Base-by-base conservation (phyloP, 1,140 invertebrate genomes). In the Adoxophyes honmai region DNA sequence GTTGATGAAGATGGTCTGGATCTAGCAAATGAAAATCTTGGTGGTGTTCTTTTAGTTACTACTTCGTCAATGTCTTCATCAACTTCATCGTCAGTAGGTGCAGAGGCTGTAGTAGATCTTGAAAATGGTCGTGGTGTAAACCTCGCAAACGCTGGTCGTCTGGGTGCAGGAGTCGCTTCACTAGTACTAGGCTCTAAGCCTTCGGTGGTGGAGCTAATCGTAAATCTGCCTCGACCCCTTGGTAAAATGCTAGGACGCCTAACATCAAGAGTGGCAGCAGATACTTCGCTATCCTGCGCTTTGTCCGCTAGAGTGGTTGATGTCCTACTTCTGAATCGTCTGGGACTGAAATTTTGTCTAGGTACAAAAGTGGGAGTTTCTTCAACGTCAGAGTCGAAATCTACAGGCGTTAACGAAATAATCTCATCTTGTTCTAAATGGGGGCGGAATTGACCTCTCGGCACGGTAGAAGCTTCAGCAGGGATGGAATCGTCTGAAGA, bases 61-160 rank as follows among this genome's bases (percentile, higher is more conserved):
- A 64, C 55, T 70, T 48, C 38, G 14, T 52, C 33, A 28, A 52
- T 48, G 34, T 60, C 53, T 34, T 64, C 54, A 39, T 80, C 62
- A 18, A 55, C 58, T 52, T 66, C 63, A 39, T 65, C 62, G 52
- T 55, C 34, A 35, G 15, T 58, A 48, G 66, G 34, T 53, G 51
- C 59, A n/a, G 69, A 61, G n/a, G 69, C 34, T 11, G 55, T 7
- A 15, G 57, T 59, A 8, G 64, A 52, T 61, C 81, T 62, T 11
- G 75, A 61, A 61, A 89, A 90, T 7, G 89, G 88, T 21, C 89
- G 64, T 4, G 89, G 86, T 10, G 86, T 70, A 62, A 90, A 90
- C 65, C 85, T 76, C 9, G 78, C 60, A 59, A 89, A 81, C 18
- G 76, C 75, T 13, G 84, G 78, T n/a, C 79, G 62, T 66, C 69